Conservation (phyloP, 2,888 invertebrate species). For the Dyspetes luteomarginatus region DNA sequence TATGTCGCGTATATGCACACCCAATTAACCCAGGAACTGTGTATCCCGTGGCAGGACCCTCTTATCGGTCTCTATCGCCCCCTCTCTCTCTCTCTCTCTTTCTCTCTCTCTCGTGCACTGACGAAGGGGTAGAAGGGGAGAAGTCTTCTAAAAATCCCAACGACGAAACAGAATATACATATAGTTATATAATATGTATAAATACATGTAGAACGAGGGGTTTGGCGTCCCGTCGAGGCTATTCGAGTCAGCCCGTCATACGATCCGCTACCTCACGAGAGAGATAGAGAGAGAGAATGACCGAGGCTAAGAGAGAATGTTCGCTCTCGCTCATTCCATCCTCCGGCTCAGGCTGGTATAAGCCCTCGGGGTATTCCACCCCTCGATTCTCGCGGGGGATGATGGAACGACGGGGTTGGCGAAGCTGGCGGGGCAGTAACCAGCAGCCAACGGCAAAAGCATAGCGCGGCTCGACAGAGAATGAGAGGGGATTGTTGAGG, state of each 20-base stretch:
- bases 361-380: conserved; percentile 48
- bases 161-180: conserved; percentile 19
- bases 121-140: background rate
- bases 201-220: conserved; percentile 19
- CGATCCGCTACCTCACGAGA: conserved; percentile 29
- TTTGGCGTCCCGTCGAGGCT: conserved; percentile 55
- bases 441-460: conserved; percentile 79
- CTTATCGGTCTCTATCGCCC: conserved; percentile 64
- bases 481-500: conserved; percentile 19
- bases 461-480: conserved; percentile 51
- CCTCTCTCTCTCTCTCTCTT: conserved; percentile 30
- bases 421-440: conserved; percentile 80
- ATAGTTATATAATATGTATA: background rate
- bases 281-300: conserved; percentile 8
- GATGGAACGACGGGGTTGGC: conserved; percentile 64
- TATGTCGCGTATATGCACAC: conserved; percentile 32
- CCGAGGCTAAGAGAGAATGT: background rate
- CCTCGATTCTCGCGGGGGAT: conserved; percentile 45
- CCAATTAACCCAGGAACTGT: conserved; percentile 51
- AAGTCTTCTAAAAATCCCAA: conserved; percentile 45
- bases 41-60: conserved; percentile 24
- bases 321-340: conserved; percentile 30
- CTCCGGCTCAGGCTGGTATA: conserved; percentile 39
- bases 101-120: background rate
- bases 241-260: conserved; percentile 56